Percentiles rank a stretch among this genome's conserved stretches.
Conservation (phyloP, 92 coral and sea anemone species). For the Siderastrea radians region DNA sequence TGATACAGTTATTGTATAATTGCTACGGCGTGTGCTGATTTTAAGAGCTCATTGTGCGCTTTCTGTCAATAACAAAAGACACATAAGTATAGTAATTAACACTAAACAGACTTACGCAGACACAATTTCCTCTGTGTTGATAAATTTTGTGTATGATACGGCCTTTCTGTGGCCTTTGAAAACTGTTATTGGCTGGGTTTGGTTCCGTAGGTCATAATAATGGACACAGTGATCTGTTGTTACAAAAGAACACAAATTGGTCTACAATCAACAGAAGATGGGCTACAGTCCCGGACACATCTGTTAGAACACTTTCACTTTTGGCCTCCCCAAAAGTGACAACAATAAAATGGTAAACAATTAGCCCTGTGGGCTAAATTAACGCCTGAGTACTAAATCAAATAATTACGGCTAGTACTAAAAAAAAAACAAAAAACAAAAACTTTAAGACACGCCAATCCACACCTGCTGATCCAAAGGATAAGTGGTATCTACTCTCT, state of each 20-base stretch:
- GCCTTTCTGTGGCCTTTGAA: slow-evolving; percentile 98
- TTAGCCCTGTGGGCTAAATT: too few relatives aligned
- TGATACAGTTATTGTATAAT: too few relatives aligned
- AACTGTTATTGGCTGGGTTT: slow-evolving; percentile 89
- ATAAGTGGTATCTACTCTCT: slow-evolving; percentile 95
- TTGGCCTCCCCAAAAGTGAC: too few relatives aligned
- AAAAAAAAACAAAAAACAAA: neutral
- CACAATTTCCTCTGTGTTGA: slow-evolving; percentile 93
- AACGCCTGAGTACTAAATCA: too few relatives aligned
- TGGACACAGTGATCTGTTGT: slow-evolving; percentile 95
- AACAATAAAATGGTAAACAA: too few relatives aligned
- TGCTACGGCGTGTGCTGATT: too few relatives aligned
- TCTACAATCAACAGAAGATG: neutral
- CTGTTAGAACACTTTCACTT: too few relatives aligned
- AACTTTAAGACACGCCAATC: neutral
- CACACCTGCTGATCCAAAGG: slow-evolving; percentile 98
- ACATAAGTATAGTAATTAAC: neutral
- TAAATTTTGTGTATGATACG: slow-evolving; percentile 95
- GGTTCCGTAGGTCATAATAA: slow-evolving; percentile 95
- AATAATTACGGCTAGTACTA: neutral
- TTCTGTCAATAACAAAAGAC: neutral
- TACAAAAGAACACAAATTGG: neutral
- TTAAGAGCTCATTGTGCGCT: neutral
- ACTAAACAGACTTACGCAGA: slow-evolving; percentile 89
- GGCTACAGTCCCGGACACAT: too few relatives aligned